Evolutionary conservation across 1,140 invertebrate genomes (phyloP), one percentile per base, ranked within the genome.

Genomic region (Dryas iulia): DNA sequence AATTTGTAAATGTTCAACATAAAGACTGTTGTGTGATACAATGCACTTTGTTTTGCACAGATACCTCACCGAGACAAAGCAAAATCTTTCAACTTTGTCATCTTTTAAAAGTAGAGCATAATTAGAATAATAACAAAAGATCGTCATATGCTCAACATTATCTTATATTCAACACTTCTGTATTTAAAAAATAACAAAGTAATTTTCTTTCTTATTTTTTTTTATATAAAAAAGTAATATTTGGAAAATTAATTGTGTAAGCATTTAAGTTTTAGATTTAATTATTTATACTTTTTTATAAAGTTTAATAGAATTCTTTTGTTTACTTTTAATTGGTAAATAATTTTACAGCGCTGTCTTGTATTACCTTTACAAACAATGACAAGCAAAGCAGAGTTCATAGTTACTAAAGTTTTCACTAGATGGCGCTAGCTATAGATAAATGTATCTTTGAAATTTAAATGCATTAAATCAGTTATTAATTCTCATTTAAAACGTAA

Each of bases 1-100:
- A 76, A 79, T 78, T 83, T 78, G 77, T 79, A 77, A 79, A 81
- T 66, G 58, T 72, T 47, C 73, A 54, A n/a, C 52, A 72, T 72
- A 72, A 75, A 60, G 64, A 65, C 52, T 68, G 53, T 69, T 69
- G 47, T 59, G 30, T 35, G 39, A 53, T 66, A 76, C 71, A 76
- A 76, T 71, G 61, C 59, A 21, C 65, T 72, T 72, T 68, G 70
- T 68, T 64, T 35, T 58, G 65, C 6, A 28, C 26, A 28, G 2
- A 72, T 57, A 59, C 18, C 21, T n/a, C 59, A 24, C 61, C 57
- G 53, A 66, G 52, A 74, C 69, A 74, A 69, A 71, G 73, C 26
- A 12, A 54, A 54, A 54, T 63, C 60, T 59, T n/a, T 33, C 31
- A 12, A 12, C 30, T 59, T 59, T 54, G 39, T 67, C 59, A 53